Percentiles rank a stretch among this genome's conserved stretches.
Evolutionary conservation across 2,888 invertebrate species (phyloP).

Genomic region (Mesorhabditis spiculigera): DNA sequence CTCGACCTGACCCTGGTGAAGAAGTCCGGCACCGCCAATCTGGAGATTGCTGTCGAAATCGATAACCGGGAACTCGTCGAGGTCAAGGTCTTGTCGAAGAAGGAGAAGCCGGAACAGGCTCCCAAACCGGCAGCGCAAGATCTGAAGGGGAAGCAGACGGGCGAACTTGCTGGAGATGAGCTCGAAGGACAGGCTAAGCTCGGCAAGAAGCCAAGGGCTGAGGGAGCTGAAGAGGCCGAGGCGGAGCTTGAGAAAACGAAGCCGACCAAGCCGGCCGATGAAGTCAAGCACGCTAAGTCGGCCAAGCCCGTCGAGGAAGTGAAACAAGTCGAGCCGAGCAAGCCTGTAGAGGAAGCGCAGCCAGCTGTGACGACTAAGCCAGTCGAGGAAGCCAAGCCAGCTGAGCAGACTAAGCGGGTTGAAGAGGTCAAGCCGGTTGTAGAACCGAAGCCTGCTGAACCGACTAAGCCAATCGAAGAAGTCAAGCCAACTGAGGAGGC

Average conservation of each 20-base stretch:
- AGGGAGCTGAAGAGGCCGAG: constrained; percentile 8
- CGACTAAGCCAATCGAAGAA: constrained; percentile 7
- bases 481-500: no score
- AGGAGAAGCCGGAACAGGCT: no score
- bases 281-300: background rate
- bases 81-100: no score
- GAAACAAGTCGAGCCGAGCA: background rate
- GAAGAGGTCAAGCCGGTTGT: background rate
- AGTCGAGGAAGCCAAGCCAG: constrained; percentile 9
- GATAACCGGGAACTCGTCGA: no score
- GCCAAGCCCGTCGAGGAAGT: constrained; percentile 1
- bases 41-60: no score
- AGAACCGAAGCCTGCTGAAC: constrained; percentile 9
- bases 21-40: no score
- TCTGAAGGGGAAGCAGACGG: no score
- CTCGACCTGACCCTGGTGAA: background rate
- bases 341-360: constrained; percentile 11
- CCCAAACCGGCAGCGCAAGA: no score
- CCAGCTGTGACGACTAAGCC: constrained; percentile 7
- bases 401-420: background rate
- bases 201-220: background rate
- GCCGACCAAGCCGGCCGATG: background rate
- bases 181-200: no score
- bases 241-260: constrained; percentile 11
- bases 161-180: no score